A percentile compares a stretch with the other conserved stretches of the same genome.
Evolutionary conservation across 2,888 invertebrate genomes (phyloP).

Genomic region (Parascotia fuliginaria): DNA sequence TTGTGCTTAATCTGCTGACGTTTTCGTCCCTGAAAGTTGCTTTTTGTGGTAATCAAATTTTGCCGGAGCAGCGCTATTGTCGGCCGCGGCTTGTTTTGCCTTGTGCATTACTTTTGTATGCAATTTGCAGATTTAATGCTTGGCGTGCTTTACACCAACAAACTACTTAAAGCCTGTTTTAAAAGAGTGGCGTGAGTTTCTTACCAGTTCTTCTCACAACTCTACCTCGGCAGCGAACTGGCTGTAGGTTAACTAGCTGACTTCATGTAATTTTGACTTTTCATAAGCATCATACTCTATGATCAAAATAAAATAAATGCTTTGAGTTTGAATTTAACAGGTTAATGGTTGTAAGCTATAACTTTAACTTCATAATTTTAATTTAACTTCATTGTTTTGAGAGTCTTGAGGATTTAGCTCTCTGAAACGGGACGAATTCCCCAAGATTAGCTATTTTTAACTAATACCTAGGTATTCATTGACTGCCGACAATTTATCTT

Average conservation of each 20-base stretch:
- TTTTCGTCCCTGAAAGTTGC: constrained; percentile 15
- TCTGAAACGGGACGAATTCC: too few relatives aligned
- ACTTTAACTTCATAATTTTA: constrained; percentile 7
- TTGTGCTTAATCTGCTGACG: constrained; percentile 17
- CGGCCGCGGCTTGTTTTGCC: constrained; percentile 9
- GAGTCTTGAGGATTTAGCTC: background rate
- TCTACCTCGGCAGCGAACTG: too few relatives aligned
- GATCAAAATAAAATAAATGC: too few relatives aligned
- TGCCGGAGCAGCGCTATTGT: constrained; percentile 12
- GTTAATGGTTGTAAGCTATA: constrained; percentile 10
- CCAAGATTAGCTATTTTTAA: constrained; percentile 32
- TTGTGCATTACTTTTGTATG: constrained; percentile 20
- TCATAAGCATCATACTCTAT: too few relatives aligned
- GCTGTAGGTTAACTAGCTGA: too few relatives aligned
- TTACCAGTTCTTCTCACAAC: too few relatives aligned
- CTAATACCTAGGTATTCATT: constrained; percentile 27
- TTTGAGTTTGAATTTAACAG: too few relatives aligned
- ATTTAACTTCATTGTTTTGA: constrained; percentile 9
- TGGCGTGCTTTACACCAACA: constrained; percentile 16
- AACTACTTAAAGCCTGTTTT: constrained; percentile 15
- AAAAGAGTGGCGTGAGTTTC: too few relatives aligned
- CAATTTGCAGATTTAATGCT: constrained; percentile 34
- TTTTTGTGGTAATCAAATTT: constrained; percentile 24
- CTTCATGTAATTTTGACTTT: too few relatives aligned
- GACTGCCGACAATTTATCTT: background rate